A percentile compares a stretch with the other conserved stretches of the same genome.
phyloP scores from a whole-genome alignment of 1,140 invertebrate genomes.

The Sesamia nonagrioides region DNA sequence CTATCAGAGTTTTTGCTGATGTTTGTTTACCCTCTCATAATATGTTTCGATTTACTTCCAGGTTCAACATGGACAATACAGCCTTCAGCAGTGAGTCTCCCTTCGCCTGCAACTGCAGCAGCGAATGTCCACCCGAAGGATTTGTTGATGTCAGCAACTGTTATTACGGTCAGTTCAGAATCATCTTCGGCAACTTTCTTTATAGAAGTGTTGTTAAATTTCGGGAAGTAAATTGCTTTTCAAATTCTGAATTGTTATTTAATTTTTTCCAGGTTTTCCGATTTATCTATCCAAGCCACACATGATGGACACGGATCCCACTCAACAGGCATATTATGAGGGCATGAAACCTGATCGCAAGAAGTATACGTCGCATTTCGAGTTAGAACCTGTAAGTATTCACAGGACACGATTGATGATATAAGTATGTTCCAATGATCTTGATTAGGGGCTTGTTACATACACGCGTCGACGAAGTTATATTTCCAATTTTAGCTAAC shows the following conservation, averaged over 20 bases:
- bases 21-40: too few species aligned
- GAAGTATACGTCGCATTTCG: slow-evolving; percentile 90
- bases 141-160: slow-evolving; percentile 91
- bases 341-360: slow-evolving; percentile 90
- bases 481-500: too few species aligned
- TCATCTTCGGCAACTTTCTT: too few species aligned
- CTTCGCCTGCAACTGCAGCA: slow-evolving; percentile 73
- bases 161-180: slow-evolving; percentile 87
- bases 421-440: too few species aligned
- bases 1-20: too few species aligned
- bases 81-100: slow-evolving; percentile 71
- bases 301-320: slow-evolving; percentile 90
- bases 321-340: slow-evolving; percentile 88
- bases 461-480: too few species aligned
- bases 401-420: too few species aligned
- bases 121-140: slow-evolving; percentile 89
- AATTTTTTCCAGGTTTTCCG: slow-evolving; percentile 88
- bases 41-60: slow-evolving; percentile 47
- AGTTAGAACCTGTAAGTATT: slow-evolving; percentile 90
- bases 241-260: background rate
- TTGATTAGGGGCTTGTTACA: too few species aligned
- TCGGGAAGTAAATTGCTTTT: background rate
- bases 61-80: slow-evolving; percentile 64
- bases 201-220: too few species aligned
- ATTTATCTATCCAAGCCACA: slow-evolving; percentile 93